Conservation (phyloP, 1,140 invertebrate species). For the Drosophila micromelanica region DNA sequence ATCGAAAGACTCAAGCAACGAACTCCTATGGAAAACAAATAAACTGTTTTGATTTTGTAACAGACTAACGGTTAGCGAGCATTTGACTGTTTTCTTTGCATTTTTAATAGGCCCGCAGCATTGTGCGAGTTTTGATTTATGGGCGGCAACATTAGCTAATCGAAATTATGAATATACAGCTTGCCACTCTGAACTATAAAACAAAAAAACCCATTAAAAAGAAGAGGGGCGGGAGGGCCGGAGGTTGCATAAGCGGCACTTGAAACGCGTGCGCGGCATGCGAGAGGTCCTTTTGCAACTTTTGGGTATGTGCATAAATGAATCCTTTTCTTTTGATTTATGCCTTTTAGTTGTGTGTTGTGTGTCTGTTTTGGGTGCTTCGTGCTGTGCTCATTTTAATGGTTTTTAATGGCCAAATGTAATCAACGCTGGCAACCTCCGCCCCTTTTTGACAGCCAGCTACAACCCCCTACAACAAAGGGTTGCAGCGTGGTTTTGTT, state of each 20-base stretch:
- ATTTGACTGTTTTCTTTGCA: slow-evolving; percentile 52
- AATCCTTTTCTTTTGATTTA: slow-evolving; percentile 65
- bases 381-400: slow-evolving; percentile 57
- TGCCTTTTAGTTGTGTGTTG: slow-evolving; percentile 37
- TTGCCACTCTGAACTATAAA: slow-evolving; percentile 17
- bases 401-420: slow-evolving; percentile 78
- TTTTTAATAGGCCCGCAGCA: slow-evolving; percentile 51
- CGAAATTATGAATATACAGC: slow-evolving; percentile 40
- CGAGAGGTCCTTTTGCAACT: slow-evolving; percentile 27
- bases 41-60: slow-evolving; percentile 59
- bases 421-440: slow-evolving; percentile 73
- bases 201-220: slow-evolving; percentile 41
- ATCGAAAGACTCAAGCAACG: slow-evolving; percentile 70
- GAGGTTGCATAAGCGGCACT: slow-evolving; percentile 31
- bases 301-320: slow-evolving; percentile 23
- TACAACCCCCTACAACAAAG: slow-evolving; percentile 41
- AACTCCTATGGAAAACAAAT: slow-evolving; percentile 61
- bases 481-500: slow-evolving; percentile 39
- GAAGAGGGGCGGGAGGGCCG: neutral
- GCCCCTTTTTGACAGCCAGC: slow-evolving; percentile 21
- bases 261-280: slow-evolving; percentile 52
- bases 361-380: slow-evolving; percentile 63
- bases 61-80: slow-evolving; percentile 54
- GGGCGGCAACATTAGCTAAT: slow-evolving; percentile 69
- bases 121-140: slow-evolving; percentile 68